Evolutionary conservation across 2,797 vertebrate genomes (phyloP).

Genomic region (Gymnothorax javanicus): DNA sequence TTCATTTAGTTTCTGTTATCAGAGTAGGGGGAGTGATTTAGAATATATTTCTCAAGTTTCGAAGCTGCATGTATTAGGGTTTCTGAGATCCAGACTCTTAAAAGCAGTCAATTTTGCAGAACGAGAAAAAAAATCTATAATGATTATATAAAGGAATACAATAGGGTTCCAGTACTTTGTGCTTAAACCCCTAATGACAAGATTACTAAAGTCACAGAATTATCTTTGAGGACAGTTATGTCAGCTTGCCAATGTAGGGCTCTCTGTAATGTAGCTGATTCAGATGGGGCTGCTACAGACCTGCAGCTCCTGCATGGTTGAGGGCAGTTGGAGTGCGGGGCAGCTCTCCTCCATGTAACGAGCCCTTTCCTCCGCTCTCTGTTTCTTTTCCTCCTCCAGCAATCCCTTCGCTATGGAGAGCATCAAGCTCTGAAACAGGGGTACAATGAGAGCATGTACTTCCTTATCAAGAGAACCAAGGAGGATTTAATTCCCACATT

Average conservation of each 20-base stretch:
- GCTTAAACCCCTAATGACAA: too few relatives aligned
- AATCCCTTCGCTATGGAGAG: slow-evolving; percentile 74
- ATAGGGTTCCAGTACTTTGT: too few relatives aligned
- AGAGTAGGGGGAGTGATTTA: too few relatives aligned
- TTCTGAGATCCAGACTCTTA: too few relatives aligned
- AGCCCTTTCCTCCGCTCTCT: slow-evolving; percentile 69
- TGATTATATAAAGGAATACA: too few relatives aligned
- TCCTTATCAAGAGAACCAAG: background rate
- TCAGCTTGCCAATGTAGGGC: background rate
- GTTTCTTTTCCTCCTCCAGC: slow-evolving; percentile 70
- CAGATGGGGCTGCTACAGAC: slow-evolving; percentile 49
- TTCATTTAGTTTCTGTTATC: too few relatives aligned
- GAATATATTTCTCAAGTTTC: too few relatives aligned
- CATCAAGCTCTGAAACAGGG: slow-evolving; percentile 75
- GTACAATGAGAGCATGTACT: background rate
- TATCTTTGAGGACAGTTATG: background rate
- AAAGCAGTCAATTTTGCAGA: too few relatives aligned
- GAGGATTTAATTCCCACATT: background rate
- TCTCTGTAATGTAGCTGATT: background rate
- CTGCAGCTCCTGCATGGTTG: slow-evolving; percentile 76
- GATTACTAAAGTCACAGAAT: background rate
- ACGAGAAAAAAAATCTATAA: too few relatives aligned
- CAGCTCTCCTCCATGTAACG: slow-evolving; percentile 76
- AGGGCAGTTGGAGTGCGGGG: slow-evolving; percentile 65
- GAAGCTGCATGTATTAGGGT: too few relatives aligned